phyloP scores from a whole-genome alignment of 2,797 vertebrate species.

The Myioborus melanocephalus region DNA sequence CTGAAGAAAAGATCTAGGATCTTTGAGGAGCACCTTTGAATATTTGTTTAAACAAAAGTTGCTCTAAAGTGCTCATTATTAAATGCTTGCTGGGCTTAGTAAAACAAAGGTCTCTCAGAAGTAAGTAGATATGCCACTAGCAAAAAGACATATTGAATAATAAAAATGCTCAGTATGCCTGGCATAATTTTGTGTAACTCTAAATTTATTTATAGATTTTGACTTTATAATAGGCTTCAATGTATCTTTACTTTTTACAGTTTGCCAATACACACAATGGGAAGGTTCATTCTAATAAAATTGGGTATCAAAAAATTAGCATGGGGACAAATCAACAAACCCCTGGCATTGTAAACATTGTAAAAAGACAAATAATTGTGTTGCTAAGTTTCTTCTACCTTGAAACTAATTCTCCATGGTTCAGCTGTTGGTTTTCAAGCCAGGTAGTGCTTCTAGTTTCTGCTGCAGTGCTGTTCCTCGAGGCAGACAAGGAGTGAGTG shows the following conservation, averaged over 20 bases:
- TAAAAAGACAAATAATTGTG: conserved; percentile 46
- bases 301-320: conserved; percentile 57
- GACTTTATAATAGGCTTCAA: conserved; percentile 56
- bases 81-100: conserved; percentile 61
- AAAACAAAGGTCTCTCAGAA: conserved; percentile 59
- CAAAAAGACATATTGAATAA: conserved; percentile 71
- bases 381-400: conserved; percentile 47
- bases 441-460: background rate
- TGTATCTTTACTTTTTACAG: conserved; percentile 62
- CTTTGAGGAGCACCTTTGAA: conserved; percentile 39
- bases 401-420: conserved; percentile 49
- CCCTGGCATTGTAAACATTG: conserved; percentile 18
- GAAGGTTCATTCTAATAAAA: conserved; percentile 68
- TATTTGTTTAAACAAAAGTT: conserved; percentile 59
- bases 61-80: conserved; percentile 52
- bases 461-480: background rate
- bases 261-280: conserved; percentile 36
- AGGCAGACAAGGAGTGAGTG: background rate
- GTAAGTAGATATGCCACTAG: conserved; percentile 62
- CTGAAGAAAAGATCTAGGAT: conserved; percentile 7
- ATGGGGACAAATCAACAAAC: conserved; percentile 44
- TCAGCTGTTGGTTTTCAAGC: conserved; percentile 28
- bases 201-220: conserved; percentile 70
- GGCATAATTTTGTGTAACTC: conserved; percentile 48
- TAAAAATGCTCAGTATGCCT: conserved; percentile 52